Evolutionary conservation across 2,888 invertebrate genomes (phyloP).

Genomic region (Megamerina dolium): DNA sequence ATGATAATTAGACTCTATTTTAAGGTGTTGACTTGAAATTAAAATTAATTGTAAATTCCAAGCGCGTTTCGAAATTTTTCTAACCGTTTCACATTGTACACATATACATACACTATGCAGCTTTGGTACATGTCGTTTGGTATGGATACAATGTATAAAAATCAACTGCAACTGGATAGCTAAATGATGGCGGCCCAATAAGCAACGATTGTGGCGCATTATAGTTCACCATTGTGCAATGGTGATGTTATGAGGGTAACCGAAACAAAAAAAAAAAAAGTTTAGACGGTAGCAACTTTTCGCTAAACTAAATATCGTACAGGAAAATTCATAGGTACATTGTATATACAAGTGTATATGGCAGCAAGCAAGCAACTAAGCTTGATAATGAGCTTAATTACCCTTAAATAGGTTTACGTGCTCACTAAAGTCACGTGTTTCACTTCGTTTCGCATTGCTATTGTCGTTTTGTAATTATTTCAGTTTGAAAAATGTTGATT

Average conservation of each 20-base stretch:
- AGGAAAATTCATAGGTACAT: not conserved
- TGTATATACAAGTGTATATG: not conserved
- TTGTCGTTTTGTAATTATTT: too few relatives aligned
- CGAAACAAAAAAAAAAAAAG: slow-evolving; percentile 2
- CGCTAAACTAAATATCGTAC: not conserved
- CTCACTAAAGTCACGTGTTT: slow-evolving; percentile 16
- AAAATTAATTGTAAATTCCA: slow-evolving; percentile 44
- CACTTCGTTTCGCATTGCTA: too few relatives aligned
- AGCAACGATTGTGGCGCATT: slow-evolving; percentile 8
- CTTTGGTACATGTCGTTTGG: too few relatives aligned
- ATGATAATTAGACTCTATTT: slow-evolving; percentile 14
- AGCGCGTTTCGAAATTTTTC: slow-evolving; percentile 28
- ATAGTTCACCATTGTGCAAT: not conserved
- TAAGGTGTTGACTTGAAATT: slow-evolving; percentile 43
- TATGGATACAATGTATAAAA: too few relatives aligned
- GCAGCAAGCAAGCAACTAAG: not conserved
- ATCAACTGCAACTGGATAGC: too few relatives aligned
- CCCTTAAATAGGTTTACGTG: slow-evolving; percentile 38
- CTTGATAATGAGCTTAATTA: slow-evolving; percentile 42
- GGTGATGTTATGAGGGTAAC: not conserved
- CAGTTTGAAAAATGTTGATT: not conserved
- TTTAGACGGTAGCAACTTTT: slow-evolving; percentile 10
- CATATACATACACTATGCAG: too few relatives aligned
- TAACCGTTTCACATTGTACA: too few relatives aligned
- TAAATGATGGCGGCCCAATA: too few relatives aligned